Percentiles rank a stretch among this genome's conserved stretches.
Evolutionary conservation across 2,113 vertebrate genomes (phyloP).

Genomic region (Tachysurus vachellii): DNA sequence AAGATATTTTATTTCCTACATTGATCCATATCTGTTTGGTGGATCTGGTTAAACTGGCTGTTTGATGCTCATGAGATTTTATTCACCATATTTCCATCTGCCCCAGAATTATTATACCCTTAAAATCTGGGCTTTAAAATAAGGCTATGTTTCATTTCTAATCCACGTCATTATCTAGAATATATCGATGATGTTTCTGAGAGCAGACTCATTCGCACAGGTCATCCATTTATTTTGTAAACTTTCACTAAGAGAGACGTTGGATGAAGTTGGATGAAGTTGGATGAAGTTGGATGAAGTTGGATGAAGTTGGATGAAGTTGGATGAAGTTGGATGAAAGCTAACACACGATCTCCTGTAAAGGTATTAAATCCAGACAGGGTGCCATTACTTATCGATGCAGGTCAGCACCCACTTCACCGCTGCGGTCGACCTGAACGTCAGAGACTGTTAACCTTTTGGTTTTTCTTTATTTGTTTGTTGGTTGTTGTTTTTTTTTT

Average conservation of each 20-base stretch:
- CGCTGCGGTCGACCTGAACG: slow-evolving; percentile 39
- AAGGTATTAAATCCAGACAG: slow-evolving; percentile 15
- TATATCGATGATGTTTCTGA: background rate
- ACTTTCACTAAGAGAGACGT: too few species aligned
- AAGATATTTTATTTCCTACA: background rate
- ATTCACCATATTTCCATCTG: background rate
- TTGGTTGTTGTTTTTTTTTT: slow-evolving; percentile 29
- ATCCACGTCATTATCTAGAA: background rate
- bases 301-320: background rate
- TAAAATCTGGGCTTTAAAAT: background rate
- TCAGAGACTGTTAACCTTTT: slow-evolving; percentile 61
- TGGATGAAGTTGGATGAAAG: slow-evolving; percentile 13
- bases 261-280: background rate
- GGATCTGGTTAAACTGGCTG: background rate
- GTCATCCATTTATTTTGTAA: background rate
- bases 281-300: slow-evolving; percentile 1
- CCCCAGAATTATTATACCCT: background rate
- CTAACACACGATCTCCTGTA: slow-evolving; percentile 39
- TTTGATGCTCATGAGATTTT: background rate
- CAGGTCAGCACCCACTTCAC: slow-evolving; percentile 9
- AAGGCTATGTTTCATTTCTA: background rate
- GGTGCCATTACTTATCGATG: background rate
- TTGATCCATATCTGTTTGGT: background rate
- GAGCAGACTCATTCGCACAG: background rate
- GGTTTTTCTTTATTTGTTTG: too few species aligned